Base-by-base conservation (phyloP, 2,888 invertebrate genomes). In the Caenorhabditis sp. region DNA sequence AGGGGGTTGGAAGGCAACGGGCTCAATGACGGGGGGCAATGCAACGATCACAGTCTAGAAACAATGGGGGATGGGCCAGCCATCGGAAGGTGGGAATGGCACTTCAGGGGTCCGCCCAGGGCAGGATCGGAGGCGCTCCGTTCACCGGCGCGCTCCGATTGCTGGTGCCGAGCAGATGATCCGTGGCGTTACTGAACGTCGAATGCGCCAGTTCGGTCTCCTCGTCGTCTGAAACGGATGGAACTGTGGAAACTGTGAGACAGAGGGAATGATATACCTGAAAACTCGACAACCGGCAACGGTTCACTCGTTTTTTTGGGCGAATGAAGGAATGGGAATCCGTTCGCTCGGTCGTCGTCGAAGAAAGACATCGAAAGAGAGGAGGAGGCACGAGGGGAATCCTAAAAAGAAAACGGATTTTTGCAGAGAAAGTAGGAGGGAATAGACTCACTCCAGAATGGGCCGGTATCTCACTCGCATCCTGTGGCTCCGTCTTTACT, bases 281-380 rank as follows among this genome's bases (percentile, higher is more conserved):
- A 80, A 72, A 78, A 80, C 27, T 68, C 71, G 24, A 80, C 73
- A 63, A 43, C 48, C 37, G 80, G 80, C 2, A 80, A 53, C 13
- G 71, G 68, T 20, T 75, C 80, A 43, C 43, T 46, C 3, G 56
- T 62, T 9, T 53, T 20, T n/a, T 55, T 45, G 9, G 77, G 77
- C 1, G 77, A 77, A 1, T 41, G 50, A 7, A 68, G 48, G 45
- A 77, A 74, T 17, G 61, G 27, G 13, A 53, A 58, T 26, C 48
- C 68, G 52, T 63, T 62, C 13, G 41, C 20, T 35, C 32, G 50
- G 30, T 61, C 62, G 48, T 72, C 76, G 8, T 71, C 77, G 22
- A 77, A 61, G n/a, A 77, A 45, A 26, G 50, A 43, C 20, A 74
- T 45, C 17, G 75, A 66, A n/a, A 66, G 15, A 4, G 77, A 59